These are phyloP conservation scores for Patagioenas fasciata DNA, from an alignment of 2,113 vertebrate genomes.

Conservation along the genomic window DNA sequence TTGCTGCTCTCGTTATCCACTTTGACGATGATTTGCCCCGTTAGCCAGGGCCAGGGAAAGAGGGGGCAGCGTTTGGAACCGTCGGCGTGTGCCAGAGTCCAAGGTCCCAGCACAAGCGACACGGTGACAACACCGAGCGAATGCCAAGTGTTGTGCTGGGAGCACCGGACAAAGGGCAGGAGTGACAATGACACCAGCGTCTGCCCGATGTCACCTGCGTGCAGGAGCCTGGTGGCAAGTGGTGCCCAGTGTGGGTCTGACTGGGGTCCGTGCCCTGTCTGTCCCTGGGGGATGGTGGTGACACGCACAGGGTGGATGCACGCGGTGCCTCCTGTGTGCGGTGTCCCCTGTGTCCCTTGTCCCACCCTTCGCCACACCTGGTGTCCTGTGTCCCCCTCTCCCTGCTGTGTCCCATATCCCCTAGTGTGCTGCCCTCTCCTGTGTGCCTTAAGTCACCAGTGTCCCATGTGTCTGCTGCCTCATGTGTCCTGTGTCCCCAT, in stretches of 20 bases:
- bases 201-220: neutral
- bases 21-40: accelerated
- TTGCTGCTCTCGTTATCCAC: neutral
- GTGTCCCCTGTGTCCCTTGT: neutral
- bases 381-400: neutral
- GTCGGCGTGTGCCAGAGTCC: neutral
- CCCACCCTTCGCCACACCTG: neutral
- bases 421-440: neutral
- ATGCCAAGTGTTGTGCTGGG: accelerated
- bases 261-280: no score
- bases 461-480: no score
- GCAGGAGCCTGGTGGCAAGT: neutral
- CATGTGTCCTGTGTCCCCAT: no score
- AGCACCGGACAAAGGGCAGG: neutral
- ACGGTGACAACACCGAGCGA: accelerated
- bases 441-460: neutral
- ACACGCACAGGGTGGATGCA: accelerated
- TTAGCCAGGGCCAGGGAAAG: no score
- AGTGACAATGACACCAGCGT: no score
- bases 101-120: accelerated
- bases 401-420: neutral
- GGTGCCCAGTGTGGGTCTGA: neutral
- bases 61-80: neutral
- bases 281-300: neutral
- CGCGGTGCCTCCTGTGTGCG: neutral